phyloP scores from a whole-genome alignment of 1,140 invertebrate genomes.

The Drosophila bifasciata region DNA sequence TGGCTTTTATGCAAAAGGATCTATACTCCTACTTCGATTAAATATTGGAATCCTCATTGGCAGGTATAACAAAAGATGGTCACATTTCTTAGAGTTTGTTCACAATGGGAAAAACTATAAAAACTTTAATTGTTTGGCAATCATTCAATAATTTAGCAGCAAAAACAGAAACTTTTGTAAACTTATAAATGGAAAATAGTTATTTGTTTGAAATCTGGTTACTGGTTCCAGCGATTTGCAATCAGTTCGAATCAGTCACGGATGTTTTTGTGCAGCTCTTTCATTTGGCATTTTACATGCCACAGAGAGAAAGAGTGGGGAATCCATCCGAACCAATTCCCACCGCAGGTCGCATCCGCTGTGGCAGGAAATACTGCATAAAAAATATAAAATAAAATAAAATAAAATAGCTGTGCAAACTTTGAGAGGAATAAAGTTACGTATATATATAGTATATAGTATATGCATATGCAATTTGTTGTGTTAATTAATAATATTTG shows the following conservation, averaged over 20 bases:
- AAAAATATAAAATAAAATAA: constrained; percentile 26
- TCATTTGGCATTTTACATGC: background rate
- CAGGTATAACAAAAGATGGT: too few species aligned
- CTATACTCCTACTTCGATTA: too few species aligned
- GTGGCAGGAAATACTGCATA: constrained; percentile 34
- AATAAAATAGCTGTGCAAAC: constrained; percentile 5
- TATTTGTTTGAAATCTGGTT: too few species aligned
- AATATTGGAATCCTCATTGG: too few species aligned
- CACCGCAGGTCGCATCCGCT: constrained; percentile 30
- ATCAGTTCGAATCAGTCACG: background rate
- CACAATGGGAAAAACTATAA: too few species aligned
- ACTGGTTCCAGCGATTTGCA: background rate
- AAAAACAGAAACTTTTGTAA: too few species aligned
- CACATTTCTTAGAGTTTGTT: too few species aligned
- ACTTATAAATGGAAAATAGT: too few species aligned
- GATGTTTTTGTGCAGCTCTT: background rate
- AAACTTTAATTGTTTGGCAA: too few species aligned
- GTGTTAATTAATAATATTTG: constrained; percentile 52
- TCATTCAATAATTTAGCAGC: too few species aligned
- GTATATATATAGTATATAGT: constrained; percentile 22
- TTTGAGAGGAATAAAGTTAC: constrained; percentile 28
- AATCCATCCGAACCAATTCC: constrained; percentile 19
- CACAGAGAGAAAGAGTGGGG: constrained; percentile 7
- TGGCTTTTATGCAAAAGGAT: background rate
- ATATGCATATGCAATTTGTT: constrained; percentile 49